These are phyloP conservation scores for Heterotilapia buettikoferi DNA, from an alignment of 2,113 vertebrate genomes.

Conservation along the genomic window DNA sequence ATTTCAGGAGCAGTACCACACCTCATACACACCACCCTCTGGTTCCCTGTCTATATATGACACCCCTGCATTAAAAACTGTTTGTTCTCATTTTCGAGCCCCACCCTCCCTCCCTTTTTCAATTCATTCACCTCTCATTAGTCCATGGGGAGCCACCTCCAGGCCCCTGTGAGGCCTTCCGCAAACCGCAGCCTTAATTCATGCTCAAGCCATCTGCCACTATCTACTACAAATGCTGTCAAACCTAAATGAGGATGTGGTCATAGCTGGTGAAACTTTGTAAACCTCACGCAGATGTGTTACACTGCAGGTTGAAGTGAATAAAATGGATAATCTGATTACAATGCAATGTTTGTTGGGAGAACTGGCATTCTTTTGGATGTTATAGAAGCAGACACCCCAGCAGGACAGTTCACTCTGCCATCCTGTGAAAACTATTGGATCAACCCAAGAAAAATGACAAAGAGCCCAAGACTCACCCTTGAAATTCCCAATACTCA, in stretches of 20 bases:
- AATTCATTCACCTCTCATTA: neutral
- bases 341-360: neutral
- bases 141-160: neutral
- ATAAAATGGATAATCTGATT: neutral
- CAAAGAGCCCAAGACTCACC: neutral
- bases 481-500: neutral
- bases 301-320: neutral
- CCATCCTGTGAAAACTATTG: neutral
- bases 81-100: neutral
- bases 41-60: neutral
- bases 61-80: neutral
- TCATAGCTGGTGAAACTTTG: neutral
- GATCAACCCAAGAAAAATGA: neutral
- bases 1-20: neutral
- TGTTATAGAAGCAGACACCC: neutral
- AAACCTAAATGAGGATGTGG: neutral
- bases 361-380: neutral
- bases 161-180: neutral
- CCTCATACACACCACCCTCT: neutral
- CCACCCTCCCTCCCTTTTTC: neutral
- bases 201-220: neutral
- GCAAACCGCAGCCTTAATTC: neutral
- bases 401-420: neutral
- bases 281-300: neutral
- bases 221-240: neutral